These are phyloP conservation scores for Stercorarius parasiticus DNA, from an alignment of 2,113 vertebrate species.

Conservation along the genomic window DNA sequence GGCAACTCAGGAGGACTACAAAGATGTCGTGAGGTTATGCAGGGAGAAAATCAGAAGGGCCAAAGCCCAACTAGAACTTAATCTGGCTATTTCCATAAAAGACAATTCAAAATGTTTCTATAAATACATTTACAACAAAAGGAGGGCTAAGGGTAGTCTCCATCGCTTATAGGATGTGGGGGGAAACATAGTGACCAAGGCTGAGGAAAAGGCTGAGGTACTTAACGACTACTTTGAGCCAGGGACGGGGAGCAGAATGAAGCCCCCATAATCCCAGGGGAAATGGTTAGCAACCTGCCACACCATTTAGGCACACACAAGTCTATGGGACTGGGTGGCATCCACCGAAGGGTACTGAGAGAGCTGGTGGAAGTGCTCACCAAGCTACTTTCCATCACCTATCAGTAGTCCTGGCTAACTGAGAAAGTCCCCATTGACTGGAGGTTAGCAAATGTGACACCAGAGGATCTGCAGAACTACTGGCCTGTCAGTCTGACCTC, in stretches of 20 bases:
- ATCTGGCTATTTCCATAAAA: not conserved
- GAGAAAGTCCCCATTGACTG: no score
- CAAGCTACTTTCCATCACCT: no score
- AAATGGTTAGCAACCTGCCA: no score
- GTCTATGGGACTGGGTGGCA: no score
- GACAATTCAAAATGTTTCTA: not conserved
- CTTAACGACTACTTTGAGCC: not conserved
- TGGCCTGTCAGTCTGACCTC: no score
- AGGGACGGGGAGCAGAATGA: not conserved
- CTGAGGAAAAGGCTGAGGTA: not conserved
- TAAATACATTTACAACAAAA: not conserved
- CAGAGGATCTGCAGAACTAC: no score
- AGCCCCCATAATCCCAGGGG: no score
- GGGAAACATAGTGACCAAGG: not conserved
- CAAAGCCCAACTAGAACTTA: not conserved
- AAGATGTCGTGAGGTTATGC: not conserved
- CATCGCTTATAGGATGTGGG: not conserved
- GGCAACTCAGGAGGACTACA: not conserved
- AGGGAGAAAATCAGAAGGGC: not conserved
- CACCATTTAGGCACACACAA: no score
- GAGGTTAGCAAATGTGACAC: no score
- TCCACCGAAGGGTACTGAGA: no score
- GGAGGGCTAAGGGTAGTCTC: not conserved
- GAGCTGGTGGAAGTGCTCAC: no score
- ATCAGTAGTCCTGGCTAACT: no score